Evolutionary conservation across 1,140 invertebrate species (phyloP).

Genomic region (Rhizoglyphus robini): DNA sequence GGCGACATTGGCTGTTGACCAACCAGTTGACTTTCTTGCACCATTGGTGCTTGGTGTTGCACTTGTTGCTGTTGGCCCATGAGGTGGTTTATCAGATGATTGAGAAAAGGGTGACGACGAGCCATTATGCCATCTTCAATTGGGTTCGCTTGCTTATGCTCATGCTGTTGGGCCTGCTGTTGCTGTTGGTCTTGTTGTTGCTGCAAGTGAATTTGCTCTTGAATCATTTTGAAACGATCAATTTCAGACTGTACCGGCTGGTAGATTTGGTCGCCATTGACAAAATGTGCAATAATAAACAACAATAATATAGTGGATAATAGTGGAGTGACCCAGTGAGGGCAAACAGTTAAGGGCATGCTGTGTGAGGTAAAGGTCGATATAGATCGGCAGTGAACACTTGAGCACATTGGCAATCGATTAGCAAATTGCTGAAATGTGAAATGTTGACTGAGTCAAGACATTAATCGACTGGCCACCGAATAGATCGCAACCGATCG

Average conservation of each 20-base stretch:
- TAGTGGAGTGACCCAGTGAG: too few species aligned
- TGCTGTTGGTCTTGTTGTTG: constrained; percentile 11
- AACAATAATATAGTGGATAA: too few species aligned
- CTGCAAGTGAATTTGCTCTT: neutral
- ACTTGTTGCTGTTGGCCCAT: neutral
- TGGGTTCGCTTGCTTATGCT: neutral
- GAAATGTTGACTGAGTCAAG: too few species aligned
- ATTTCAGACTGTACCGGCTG: neutral
- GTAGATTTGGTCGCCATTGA: neutral
- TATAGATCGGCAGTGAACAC: too few species aligned
- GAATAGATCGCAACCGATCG: too few species aligned
- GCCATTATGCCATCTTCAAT: neutral
- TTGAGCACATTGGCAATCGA: too few species aligned
- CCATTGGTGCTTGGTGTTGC: neutral
- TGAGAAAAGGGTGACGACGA: neutral
- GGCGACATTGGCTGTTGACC: neutral
- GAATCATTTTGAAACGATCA: constrained; percentile 2
- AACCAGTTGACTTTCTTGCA: neutral
- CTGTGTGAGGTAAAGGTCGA: too few species aligned
- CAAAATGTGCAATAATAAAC: neutral
- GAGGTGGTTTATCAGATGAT: neutral
- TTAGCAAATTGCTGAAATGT: too few species aligned
- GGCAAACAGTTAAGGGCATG: too few species aligned
- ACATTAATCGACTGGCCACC: too few species aligned
- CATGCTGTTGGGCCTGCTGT: neutral